These are phyloP conservation scores for Chrysocyon brachyurus DNA, from an alignment of 2,797 vertebrate species.

Conservation along the genomic window DNA sequence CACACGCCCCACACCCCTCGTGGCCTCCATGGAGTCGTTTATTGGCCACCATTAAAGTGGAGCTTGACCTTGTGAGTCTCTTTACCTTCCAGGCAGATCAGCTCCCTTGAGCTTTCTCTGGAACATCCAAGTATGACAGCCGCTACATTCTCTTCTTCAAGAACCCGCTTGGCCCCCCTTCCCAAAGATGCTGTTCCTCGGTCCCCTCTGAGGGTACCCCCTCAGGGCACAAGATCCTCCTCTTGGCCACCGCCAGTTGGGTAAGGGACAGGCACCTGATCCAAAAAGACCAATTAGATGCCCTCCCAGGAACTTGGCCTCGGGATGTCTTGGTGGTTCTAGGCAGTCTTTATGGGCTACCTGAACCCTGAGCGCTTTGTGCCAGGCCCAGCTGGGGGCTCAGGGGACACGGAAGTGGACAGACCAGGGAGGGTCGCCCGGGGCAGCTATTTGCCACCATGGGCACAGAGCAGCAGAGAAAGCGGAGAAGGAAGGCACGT, in stretches of 20 bases:
- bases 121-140: neutral
- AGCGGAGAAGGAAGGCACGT: neutral
- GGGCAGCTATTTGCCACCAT: neutral
- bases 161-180: neutral
- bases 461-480: neutral
- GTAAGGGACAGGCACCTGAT: slow-evolving; percentile 13
- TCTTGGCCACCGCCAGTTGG: neutral
- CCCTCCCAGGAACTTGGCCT: neutral
- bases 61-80: neutral
- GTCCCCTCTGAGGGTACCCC: neutral
- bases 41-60: neutral
- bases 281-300: slow-evolving; percentile 32
- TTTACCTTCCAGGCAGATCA: neutral
- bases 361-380: neutral
- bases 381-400: neutral
- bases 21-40: neutral
- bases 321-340: neutral
- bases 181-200: neutral
- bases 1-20: neutral
- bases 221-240: neutral
- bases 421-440: neutral
- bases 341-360: neutral
- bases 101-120: neutral
- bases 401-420: neutral
- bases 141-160: neutral